Evolutionary conservation across 2,888 invertebrate species (phyloP).

Genomic region (Phyto melanocephala): DNA sequence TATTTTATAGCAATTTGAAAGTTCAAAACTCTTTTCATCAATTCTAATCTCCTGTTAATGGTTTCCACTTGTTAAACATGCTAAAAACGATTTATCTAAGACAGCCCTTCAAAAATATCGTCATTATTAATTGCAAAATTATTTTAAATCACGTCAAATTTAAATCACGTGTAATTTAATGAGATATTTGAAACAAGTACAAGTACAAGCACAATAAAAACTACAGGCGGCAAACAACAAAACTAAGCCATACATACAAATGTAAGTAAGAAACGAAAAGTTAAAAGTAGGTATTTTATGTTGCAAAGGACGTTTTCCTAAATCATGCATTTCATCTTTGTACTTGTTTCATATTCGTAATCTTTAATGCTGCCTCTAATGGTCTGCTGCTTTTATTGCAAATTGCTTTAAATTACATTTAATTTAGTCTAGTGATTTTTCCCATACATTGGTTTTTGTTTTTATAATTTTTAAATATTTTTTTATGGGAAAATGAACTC

Average conservation of each 20-base stretch:
- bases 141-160: neutral
- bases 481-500: conserved; percentile 33
- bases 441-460: neutral
- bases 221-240: neutral
- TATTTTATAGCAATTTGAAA: neutral
- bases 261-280: too few species aligned
- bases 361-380: neutral
- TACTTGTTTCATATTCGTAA: too few species aligned
- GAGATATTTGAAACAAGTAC: neutral
- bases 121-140: neutral
- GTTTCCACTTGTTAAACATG: neutral
- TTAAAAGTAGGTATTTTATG: too few species aligned
- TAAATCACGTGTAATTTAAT: neutral
- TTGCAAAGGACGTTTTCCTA: too few species aligned
- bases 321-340: too few species aligned
- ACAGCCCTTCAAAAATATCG: neutral
- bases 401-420: neutral
- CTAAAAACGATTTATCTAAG: neutral
- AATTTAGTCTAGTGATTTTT: conserved; percentile 2
- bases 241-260: too few species aligned
- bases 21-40: neutral
- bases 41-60: neutral
- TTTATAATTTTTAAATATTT: neutral
- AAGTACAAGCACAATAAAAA: neutral
- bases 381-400: neutral